Evolutionary conservation across 2,797 vertebrate genomes (phyloP).

Genomic region (Fistularia commersonii): DNA sequence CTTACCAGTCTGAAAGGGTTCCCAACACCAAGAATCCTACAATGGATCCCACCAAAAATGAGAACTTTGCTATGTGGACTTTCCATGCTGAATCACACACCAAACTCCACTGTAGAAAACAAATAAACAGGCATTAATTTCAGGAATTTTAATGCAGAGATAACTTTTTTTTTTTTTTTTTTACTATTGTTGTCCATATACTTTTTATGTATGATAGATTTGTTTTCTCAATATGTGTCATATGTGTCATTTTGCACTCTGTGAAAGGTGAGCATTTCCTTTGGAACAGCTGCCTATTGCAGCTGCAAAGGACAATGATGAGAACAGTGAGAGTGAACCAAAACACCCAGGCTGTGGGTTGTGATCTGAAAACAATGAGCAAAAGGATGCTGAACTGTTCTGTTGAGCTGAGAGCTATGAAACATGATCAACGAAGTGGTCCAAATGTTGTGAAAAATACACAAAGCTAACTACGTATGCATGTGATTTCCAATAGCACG

Average conservation of each 20-base stretch:
- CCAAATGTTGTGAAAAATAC: too few species aligned
- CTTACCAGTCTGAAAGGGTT: slow-evolving; percentile 96
- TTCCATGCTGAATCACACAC: slow-evolving; percentile 91
- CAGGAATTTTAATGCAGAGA: slow-evolving; percentile 1
- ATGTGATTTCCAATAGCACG: too few species aligned
- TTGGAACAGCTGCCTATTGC: neutral
- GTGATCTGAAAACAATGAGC: neutral
- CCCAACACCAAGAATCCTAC: slow-evolving; percentile 96
- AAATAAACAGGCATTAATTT: slow-evolving; percentile 33
- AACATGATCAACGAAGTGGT: too few species aligned
- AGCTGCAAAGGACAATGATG: neutral
- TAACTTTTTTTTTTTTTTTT: neutral
- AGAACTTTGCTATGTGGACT: slow-evolving; percentile 98
- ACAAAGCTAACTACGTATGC: too few species aligned
- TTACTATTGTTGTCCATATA: too few species aligned
- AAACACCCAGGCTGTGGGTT: neutral
- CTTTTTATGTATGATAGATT: too few species aligned
- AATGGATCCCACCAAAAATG: slow-evolving; percentile 94
- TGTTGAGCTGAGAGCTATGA: neutral
- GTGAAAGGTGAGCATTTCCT: neutral
- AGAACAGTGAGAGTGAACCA: neutral
- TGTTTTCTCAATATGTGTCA: too few species aligned
- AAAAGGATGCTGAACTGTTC: neutral
- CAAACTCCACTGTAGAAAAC: slow-evolving; percentile 88
- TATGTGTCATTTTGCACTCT: too few species aligned